These are phyloP conservation scores for Tupaia tana DNA, from an alignment of 2,113 vertebrate species.

Conservation along the genomic window DNA sequence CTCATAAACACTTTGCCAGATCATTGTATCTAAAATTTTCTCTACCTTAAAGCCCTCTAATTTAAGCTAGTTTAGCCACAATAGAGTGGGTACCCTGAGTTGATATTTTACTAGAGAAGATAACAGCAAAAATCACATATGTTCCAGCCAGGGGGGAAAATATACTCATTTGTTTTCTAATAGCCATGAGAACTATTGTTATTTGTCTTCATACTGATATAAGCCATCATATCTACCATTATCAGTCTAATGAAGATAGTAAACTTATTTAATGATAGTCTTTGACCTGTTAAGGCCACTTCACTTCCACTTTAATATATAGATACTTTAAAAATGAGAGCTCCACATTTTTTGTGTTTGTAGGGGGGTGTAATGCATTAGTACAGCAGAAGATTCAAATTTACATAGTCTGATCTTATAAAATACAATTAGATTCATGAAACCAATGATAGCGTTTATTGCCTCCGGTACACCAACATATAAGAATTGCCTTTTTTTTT, in stretches of 20 bases:
- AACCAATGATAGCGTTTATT: background rate
- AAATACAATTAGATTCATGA: background rate
- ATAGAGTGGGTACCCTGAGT: background rate
- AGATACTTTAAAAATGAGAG: background rate
- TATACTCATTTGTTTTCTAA: background rate
- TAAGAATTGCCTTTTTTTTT: background rate
- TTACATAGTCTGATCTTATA: background rate
- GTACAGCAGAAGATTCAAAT: background rate
- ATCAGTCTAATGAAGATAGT: background rate
- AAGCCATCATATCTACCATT: background rate
- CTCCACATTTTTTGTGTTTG: background rate
- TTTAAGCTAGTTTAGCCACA: background rate
- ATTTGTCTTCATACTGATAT: background rate
- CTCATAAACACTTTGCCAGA: background rate
- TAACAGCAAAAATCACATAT: background rate
- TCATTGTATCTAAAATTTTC: background rate
- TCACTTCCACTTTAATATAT: background rate
- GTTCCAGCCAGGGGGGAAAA: background rate
- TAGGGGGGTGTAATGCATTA: background rate
- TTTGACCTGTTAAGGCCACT: background rate
- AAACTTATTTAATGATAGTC: background rate
- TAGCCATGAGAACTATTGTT: background rate
- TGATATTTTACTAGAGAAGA: background rate
- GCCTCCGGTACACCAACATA: background rate
- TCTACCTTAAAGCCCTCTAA: background rate